These are phyloP conservation scores for Protonemura montana DNA, from an alignment of 2,888 invertebrate genomes.

Conservation along the genomic window DNA sequence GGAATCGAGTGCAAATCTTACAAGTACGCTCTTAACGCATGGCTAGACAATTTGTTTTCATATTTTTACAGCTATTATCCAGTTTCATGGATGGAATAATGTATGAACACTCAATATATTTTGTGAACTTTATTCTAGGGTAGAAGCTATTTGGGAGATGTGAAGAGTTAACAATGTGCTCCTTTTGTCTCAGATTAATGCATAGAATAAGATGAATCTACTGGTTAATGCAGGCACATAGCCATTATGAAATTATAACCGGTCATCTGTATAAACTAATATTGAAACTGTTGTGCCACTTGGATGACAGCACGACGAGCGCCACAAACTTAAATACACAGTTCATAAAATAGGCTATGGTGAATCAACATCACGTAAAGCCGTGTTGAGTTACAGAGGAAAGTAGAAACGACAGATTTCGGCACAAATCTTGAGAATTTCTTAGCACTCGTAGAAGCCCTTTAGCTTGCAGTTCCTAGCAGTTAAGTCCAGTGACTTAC, in stretches of 20 bases:
- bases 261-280: background rate
- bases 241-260: background rate
- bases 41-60: background rate
- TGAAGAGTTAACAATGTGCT: constrained; percentile 5
- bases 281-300: background rate
- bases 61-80: background rate
- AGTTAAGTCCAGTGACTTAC: background rate
- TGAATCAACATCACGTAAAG: background rate
- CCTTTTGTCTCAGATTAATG: background rate
- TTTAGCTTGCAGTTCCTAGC: background rate
- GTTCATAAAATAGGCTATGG: background rate
- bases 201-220: background rate
- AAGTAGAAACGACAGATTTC: background rate
- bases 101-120: constrained; percentile 23
- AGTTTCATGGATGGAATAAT: constrained; percentile 23
- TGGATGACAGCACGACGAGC: background rate
- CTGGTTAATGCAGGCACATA: background rate
- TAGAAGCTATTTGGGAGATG: background rate
- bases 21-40: background rate
- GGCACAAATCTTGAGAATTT: background rate
- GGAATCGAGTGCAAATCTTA: background rate
- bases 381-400: background rate
- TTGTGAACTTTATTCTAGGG: constrained; percentile 5
- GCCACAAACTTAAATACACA: background rate
- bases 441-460: background rate